phyloP scores from a whole-genome alignment of 2,797 vertebrate genomes.

The Rhadinocentrus ornatus region DNA sequence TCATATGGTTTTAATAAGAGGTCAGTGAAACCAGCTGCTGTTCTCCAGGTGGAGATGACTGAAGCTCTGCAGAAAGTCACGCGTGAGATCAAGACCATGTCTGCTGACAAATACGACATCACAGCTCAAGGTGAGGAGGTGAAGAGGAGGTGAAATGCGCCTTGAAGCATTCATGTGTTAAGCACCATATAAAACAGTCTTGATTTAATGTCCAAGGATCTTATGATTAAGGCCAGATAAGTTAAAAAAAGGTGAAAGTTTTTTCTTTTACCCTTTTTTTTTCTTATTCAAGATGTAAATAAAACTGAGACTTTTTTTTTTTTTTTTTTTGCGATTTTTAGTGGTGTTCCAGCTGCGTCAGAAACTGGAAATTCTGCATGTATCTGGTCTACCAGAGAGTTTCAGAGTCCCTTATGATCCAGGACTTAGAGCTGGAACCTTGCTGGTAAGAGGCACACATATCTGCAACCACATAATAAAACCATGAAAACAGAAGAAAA shows the following conservation, averaged over 20 bases:
- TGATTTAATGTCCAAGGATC: no score
- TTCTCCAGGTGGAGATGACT: constrained; percentile 88
- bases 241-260: no score
- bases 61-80: constrained; percentile 95
- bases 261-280: no score
- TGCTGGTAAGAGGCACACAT: constrained; percentile 84
- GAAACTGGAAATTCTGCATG: constrained; percentile 93
- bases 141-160: no score
- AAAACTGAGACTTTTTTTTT: background rate
- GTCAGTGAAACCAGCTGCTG: background rate
- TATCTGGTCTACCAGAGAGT: constrained; percentile 88
- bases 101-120: constrained; percentile 94
- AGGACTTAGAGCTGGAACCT: constrained; percentile 90
- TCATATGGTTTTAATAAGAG: no score
- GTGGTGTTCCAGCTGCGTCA: constrained; percentile 94
- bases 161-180: background rate
- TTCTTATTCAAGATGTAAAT: background rate
- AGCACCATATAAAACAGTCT: no score
- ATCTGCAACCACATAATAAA: background rate
- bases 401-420: constrained; percentile 97
- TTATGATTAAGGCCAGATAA: no score
- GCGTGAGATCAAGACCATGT: constrained; percentile 92
- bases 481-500: background rate
- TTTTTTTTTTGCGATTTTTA: constrained; percentile 57
- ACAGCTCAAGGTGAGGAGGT: constrained; percentile 90